Conservation (phyloP, 2,888 invertebrate species). For the Dynastes tityus region DNA sequence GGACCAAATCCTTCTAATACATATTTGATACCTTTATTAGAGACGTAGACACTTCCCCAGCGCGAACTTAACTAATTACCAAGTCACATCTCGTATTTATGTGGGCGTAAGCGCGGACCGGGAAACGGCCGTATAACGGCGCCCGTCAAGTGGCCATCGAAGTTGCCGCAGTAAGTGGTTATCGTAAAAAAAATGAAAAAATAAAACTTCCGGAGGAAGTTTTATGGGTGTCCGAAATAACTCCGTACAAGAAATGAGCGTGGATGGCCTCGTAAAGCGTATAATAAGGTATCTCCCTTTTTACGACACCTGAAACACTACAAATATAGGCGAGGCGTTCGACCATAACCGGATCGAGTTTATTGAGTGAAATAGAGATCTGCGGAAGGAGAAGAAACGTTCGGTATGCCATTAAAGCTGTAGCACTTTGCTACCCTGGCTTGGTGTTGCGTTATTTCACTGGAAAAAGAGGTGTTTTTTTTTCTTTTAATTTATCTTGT, state of each 20-base stretch:
- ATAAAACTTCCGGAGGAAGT: conserved; percentile 46
- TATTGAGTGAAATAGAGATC: conserved; percentile 41
- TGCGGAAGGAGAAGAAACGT: neutral
- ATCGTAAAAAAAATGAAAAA: conserved; percentile 47
- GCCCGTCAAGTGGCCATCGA: conserved; percentile 21
- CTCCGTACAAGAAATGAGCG: conserved; percentile 62
- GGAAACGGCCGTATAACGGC: neutral
- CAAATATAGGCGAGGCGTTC: conserved; percentile 56
- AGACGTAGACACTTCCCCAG: too few species aligned
- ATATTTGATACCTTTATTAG: conserved; percentile 35
- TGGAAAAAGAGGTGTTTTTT: too few species aligned
- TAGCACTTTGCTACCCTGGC: too few species aligned
- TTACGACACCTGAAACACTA: conserved; percentile 67
- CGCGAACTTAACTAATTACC: conserved; percentile 33
- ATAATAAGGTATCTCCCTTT: conserved; percentile 66
- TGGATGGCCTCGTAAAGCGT: conserved; percentile 66
- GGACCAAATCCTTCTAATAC: conserved; percentile 10
- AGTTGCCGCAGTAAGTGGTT: conserved; percentile 42
- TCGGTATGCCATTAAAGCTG: neutral
- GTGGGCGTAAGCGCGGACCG: neutral
- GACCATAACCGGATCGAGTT: conserved; percentile 35
- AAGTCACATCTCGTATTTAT: conserved; percentile 45
- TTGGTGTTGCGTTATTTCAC: too few species aligned
- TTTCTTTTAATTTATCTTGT: too few species aligned
- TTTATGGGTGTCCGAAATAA: conserved; percentile 66